Conservation (phyloP, 2,888 invertebrate species). For the Marasmarcha lunaedactyla region DNA sequence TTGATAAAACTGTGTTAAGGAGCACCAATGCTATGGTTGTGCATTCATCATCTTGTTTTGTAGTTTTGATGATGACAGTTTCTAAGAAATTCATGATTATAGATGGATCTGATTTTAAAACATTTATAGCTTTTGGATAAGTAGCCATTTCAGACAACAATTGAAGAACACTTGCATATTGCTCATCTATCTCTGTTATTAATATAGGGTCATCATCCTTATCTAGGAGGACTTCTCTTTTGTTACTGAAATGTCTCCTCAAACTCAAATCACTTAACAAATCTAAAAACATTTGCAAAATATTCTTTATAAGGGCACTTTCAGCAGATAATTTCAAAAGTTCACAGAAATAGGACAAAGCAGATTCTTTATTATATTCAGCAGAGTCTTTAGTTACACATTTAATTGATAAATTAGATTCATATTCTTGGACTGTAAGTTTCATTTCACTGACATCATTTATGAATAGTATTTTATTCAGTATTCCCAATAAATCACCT, state of each 20-base stretch:
- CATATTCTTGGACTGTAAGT: conserved; percentile 36
- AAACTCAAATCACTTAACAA: conserved; percentile 32
- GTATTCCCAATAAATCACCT: conserved; percentile 20
- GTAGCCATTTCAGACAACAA: conserved; percentile 61
- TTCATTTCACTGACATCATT: conserved; percentile 13
- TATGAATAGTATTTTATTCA: conserved; percentile 36
- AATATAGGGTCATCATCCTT: conserved; percentile 41
- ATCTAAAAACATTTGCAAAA: conserved; percentile 38
- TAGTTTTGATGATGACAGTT: conserved; percentile 37
- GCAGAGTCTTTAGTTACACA: conserved; percentile 16
- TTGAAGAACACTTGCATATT: conserved; percentile 56
- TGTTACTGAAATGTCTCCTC: conserved; percentile 21
- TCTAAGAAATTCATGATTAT: conserved; percentile 59
- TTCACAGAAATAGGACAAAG: conserved; percentile 33
- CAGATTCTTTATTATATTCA: conserved; percentile 26
- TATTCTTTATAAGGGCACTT: conserved; percentile 23
- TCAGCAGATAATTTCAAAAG: conserved; percentile 31
- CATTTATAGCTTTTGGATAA: conserved; percentile 42
- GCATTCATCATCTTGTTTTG: conserved; percentile 34
- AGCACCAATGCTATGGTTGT: conserved; percentile 47
- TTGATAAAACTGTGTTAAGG: conserved; percentile 46
- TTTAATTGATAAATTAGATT: conserved; percentile 47
- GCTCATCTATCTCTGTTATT: conserved; percentile 33
- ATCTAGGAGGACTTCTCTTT: conserved; percentile 34
- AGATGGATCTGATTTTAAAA: conserved; percentile 49